Conservation (phyloP, 1,140 invertebrate species). For the Drosophila carrolli region DNA sequence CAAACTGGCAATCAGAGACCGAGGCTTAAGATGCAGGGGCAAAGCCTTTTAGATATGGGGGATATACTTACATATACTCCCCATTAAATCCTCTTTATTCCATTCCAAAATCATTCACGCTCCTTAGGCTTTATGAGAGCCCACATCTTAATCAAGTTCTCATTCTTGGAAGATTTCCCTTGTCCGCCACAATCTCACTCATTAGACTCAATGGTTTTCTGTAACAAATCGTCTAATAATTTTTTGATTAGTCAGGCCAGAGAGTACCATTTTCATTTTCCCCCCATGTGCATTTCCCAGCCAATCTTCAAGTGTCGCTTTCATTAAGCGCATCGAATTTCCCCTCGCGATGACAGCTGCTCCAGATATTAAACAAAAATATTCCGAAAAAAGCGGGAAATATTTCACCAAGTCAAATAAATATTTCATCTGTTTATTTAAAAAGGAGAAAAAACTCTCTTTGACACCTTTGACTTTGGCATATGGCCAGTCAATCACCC, state of each 20-base stretch:
- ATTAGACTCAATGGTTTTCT: conserved; percentile 40
- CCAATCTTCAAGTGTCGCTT: conserved; percentile 63
- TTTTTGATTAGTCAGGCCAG: conserved; percentile 69
- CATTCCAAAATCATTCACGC: conserved; percentile 17
- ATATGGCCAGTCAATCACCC: conserved; percentile 62
- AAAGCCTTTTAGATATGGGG: conserved; percentile 1
- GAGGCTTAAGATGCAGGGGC: not conserved
- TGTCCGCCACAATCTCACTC: conserved; percentile 16
- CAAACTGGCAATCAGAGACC: conserved; percentile 25
- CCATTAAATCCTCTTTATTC: not conserved
- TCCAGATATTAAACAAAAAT: conserved; percentile 29
- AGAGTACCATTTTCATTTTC: conserved; percentile 13
- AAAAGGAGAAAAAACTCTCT: conserved; percentile 29
- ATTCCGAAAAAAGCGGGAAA: conserved; percentile 32
- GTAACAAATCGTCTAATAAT: conserved; percentile 75
- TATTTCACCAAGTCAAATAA: conserved; percentile 64
- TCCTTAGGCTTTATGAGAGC: conserved; percentile 26
- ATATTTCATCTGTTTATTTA: conserved; percentile 47
- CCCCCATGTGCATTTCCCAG: conserved; percentile 4
- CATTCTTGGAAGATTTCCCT: conserved; percentile 21
- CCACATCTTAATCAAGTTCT: conserved; percentile 68
- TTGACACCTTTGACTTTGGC: conserved; percentile 66
- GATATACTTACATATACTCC: not conserved
- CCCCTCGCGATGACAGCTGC: conserved; percentile 50
- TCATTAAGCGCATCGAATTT: conserved; percentile 77